These are phyloP conservation scores for Hoplodrina ambigua DNA, from an alignment of 2,888 invertebrate species.

Conservation along the genomic window DNA sequence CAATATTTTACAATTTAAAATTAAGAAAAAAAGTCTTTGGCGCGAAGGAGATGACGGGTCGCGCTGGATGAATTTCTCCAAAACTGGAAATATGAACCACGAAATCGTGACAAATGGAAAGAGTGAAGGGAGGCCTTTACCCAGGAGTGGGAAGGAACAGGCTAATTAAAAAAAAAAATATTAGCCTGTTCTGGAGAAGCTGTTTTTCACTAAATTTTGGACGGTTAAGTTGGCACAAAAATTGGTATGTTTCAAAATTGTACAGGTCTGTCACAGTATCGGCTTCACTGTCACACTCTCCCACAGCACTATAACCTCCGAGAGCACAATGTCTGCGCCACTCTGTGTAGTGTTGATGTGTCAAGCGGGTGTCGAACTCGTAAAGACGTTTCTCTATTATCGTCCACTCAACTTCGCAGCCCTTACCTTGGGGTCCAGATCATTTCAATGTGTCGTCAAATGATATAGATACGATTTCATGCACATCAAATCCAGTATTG, in stretches of 20 bases:
- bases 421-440: conserved; percentile 76
- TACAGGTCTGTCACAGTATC: conserved; percentile 46
- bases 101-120: no score
- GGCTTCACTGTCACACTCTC: conserved; percentile 65
- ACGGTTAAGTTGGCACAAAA: not conserved
- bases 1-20: not conserved
- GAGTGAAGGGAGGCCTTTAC: no score
- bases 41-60: no score
- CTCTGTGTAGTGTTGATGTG: conserved; percentile 83
- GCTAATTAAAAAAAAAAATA: no score
- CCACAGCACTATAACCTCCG: conserved; percentile 56
- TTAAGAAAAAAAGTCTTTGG: no score
- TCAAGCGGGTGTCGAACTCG: conserved; percentile 84
- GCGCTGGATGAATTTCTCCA: no score
- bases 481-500: conserved; percentile 50
- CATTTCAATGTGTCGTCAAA: conserved; percentile 61
- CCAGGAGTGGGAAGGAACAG: no score
- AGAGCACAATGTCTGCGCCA: conserved; percentile 70
- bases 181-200: no score
- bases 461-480: conserved; percentile 49
- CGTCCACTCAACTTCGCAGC: conserved; percentile 76
- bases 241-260: not conserved
- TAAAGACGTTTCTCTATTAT: conserved; percentile 87
- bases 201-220: no score
- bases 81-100: no score